Evolutionary conservation across 2,888 invertebrate species (phyloP).

Genomic region (Tuta absoluta): DNA sequence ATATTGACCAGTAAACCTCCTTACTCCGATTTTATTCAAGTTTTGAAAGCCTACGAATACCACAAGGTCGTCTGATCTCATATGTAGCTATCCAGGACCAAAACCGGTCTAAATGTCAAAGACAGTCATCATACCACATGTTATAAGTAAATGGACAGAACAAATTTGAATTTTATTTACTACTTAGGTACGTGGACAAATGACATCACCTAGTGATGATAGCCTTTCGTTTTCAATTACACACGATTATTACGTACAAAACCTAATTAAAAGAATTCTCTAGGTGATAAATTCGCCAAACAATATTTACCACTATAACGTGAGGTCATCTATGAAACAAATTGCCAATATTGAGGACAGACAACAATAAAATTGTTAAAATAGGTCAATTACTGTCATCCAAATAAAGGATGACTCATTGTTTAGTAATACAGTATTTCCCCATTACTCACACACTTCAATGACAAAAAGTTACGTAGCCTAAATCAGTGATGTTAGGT

Average conservation of each 20-base stretch:
- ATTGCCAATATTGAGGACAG: not conserved
- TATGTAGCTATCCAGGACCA: constrained; percentile 13
- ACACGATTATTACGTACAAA: constrained; percentile 1
- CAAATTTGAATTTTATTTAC: not conserved
- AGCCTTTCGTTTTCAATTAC: constrained; percentile 10
- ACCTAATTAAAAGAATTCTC: constrained; percentile 1
- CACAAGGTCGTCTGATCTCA: constrained; percentile 29
- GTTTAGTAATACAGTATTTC: too few relatives aligned
- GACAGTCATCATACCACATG: not conserved
- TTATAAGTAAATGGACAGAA: not conserved
- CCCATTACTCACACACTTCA: not conserved
- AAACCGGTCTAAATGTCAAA: constrained; percentile 25
- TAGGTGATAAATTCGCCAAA: not conserved
- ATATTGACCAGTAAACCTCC: not conserved
- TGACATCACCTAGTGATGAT: constrained; percentile 14
- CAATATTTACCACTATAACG: not conserved
- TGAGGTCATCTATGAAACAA: not conserved
- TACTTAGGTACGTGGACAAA: not conserved
- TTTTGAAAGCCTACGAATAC: constrained; percentile 19
- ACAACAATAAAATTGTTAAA: not conserved
- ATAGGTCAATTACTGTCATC: too few relatives aligned
- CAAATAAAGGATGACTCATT: too few relatives aligned
- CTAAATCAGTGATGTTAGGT: too few relatives aligned
- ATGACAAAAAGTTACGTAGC: not conserved
- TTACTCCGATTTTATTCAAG: not conserved